Conservation (phyloP, 2,888 invertebrate species). For the Cryptocephalus moraei region DNA sequence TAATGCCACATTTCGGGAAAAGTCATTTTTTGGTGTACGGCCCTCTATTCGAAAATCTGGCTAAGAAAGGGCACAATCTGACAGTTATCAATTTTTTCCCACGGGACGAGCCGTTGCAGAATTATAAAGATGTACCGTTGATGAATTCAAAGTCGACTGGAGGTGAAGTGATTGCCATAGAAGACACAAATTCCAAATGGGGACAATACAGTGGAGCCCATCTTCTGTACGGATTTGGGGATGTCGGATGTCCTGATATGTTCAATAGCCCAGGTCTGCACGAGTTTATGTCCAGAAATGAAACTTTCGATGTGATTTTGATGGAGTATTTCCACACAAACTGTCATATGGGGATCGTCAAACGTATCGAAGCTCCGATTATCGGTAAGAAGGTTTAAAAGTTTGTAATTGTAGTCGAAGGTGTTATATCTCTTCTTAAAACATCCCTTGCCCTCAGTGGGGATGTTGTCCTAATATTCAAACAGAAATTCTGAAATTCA, state of each 20-base stretch:
- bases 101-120: constrained; percentile 37
- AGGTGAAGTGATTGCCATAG: neutral
- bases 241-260: neutral
- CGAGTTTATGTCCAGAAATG: neutral
- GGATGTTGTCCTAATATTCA: too few species aligned
- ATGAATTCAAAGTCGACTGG: neutral
- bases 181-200: neutral
- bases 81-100: constrained; percentile 60
- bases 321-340: neutral
- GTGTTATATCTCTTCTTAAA: too few species aligned
- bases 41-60: neutral
- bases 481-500: too few species aligned
- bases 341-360: neutral
- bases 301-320: neutral
- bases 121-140: constrained; percentile 48
- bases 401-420: too few species aligned
- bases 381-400: neutral
- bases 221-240: neutral
- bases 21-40: neutral
- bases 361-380: neutral
- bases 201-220: neutral
- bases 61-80: neutral
- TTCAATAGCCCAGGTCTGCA: neutral
- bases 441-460: too few species aligned
- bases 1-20: neutral